Conservation (phyloP, 2,888 invertebrate species). For the Druceiella hillmani region DNA sequence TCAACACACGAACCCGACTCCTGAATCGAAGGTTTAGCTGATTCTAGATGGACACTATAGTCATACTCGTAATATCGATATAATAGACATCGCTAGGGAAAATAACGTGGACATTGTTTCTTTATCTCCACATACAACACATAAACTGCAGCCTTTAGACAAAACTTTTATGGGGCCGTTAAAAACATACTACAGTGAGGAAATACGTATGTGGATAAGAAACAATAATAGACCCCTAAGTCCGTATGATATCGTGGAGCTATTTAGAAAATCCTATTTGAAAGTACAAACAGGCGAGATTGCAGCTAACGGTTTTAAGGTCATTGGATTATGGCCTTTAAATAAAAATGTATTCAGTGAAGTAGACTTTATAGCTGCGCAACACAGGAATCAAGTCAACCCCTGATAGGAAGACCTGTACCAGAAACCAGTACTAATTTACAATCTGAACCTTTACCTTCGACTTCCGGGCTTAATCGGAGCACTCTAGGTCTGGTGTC, state of each 20-base stretch:
- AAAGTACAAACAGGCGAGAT: conserved; percentile 22
- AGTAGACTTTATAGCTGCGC: conserved; percentile 19
- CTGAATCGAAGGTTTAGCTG: conserved; percentile 14
- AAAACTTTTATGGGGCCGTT: conserved; percentile 30
- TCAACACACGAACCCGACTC: conserved; percentile 17
- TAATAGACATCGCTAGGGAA: conserved; percentile 28
- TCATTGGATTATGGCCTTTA: conserved; percentile 25
- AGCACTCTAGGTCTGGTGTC: conserved; percentile 13
- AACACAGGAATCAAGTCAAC: conserved; percentile 19
- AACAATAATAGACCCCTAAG: conserved; percentile 24
- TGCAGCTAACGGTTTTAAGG: conserved; percentile 22
- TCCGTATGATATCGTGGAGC: conserved; percentile 24
- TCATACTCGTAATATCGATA: conserved; percentile 28
- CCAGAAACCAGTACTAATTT: conserved; percentile 17
- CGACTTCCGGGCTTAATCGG: conserved; percentile 15
- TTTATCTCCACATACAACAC: conserved; percentile 29
- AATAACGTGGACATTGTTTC: conserved; percentile 29
- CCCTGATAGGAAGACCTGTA: conserved; percentile 17
- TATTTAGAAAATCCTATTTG: conserved; percentile 25
- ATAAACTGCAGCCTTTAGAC: conserved; percentile 31
- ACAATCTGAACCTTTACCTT: conserved; percentile 13
- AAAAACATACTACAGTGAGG: conserved; percentile 30
- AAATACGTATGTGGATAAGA: conserved; percentile 25
- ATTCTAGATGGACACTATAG: conserved; percentile 27
- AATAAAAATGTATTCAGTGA: conserved; percentile 22